These are phyloP conservation scores for Melanaphis sacchari DNA, from an alignment of 1,140 invertebrate species.

Conservation along the genomic window DNA sequence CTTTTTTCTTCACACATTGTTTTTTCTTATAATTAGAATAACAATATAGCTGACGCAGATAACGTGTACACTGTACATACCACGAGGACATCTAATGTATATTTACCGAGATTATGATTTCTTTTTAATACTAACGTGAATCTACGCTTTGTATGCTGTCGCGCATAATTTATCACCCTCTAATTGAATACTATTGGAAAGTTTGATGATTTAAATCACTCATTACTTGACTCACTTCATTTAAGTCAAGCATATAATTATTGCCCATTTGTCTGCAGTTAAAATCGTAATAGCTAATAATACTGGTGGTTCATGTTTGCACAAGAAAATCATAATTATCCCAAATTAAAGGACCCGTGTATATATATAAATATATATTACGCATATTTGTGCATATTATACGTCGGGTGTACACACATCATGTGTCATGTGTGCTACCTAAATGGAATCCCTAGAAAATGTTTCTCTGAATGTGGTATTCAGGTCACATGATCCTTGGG, in stretches of 20 bases:
- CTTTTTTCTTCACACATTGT: no score
- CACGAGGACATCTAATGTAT: no score
- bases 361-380: not conserved
- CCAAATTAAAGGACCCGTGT: not conserved
- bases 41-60: no score
- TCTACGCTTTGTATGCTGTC: not conserved
- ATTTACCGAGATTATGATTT: not conserved
- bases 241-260: slow-evolving; percentile 12
- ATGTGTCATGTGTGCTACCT: not conserved
- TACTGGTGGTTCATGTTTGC: not conserved
- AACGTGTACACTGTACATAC: not conserved
- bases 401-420: not conserved
- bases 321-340: slow-evolving; percentile 44
- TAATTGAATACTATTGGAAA: slow-evolving; percentile 48
- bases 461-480: slow-evolving; percentile 25
- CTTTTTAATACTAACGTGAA: not conserved
- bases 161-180: slow-evolving; percentile 38
- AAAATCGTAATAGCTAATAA: slow-evolving; percentile 11
- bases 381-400: slow-evolving; percentile 22
- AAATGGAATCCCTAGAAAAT: slow-evolving; percentile 40
- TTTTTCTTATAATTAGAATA: no score
- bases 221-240: not conserved
- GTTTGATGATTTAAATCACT: slow-evolving; percentile 27
- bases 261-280: not conserved
- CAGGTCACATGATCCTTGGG: slow-evolving; percentile 45